Evolutionary conservation across 2,888 invertebrate species (phyloP).

Genomic region (Abrostola tripartita): DNA sequence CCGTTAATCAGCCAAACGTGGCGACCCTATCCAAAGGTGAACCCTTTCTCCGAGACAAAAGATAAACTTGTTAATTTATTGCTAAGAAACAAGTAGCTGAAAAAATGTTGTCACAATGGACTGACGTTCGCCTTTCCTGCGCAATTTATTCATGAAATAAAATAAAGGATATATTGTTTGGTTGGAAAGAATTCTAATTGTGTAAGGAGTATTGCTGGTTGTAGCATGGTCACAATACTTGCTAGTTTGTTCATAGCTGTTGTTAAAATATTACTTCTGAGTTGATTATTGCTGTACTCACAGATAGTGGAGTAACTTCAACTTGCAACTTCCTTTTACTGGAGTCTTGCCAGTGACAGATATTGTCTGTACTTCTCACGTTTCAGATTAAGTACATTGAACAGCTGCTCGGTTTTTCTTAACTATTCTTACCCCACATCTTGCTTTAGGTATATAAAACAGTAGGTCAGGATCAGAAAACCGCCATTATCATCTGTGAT

Average conservation of each 20-base stretch:
- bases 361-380: no score
- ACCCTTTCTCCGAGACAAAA: slow-evolving; percentile 62
- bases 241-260: neutral
- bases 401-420: no score
- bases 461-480: no score
- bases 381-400: no score
- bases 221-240: neutral
- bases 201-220: neutral
- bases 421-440: no score
- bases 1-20: slow-evolving; percentile 4
- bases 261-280: neutral
- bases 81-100: slow-evolving; percentile 58
- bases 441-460: no score
- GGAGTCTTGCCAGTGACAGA: neutral
- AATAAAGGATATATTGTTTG: slow-evolving; percentile 24
- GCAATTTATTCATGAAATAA: slow-evolving; percentile 55
- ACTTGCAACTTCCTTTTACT: neutral
- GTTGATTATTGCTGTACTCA: neutral
- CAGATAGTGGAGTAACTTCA: neutral
- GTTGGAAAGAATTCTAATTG: neutral
- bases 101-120: slow-evolving; percentile 59
- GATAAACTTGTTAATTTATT: slow-evolving; percentile 71
- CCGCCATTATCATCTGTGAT: no score
- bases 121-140: slow-evolving; percentile 38
- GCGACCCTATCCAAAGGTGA: slow-evolving; percentile 28